Evolutionary conservation across 1,140 invertebrate species (phyloP), one percentile per base, ranked within the genome.

Genomic region (Bactericera cockerelli): DNA sequence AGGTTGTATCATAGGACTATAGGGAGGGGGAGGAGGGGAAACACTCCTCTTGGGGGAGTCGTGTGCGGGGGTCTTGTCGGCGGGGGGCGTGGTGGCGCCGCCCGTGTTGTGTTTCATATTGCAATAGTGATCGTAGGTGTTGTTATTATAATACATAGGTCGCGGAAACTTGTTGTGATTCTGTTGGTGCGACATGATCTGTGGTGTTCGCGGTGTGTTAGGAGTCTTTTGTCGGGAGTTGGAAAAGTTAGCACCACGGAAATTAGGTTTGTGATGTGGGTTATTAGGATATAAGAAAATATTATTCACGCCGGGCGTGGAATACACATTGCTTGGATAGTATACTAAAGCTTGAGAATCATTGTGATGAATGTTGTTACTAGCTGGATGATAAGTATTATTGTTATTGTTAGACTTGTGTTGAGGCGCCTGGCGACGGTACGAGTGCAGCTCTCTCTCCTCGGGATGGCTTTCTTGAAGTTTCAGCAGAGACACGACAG

Each of bases 281-380:
- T 49, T 6, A 49, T 16, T 49, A 49, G 42, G 42, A 49, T 19
- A 49, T n/a, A 19, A 10, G 22, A 4, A 49, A 4, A 10, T 49
- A n/a, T 4, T 49, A 8, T 16, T 22, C 8, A 8, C 22, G n/a
- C n/a, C 42, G 42, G 42, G 42, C 8, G 42, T 49, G 8, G 8
- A 6, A 22, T 49, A 49, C 42, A 49, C 19, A 49, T 49, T 49
- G 42, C 42, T 49, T n/a, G 42, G 42, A n/a, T 49, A 49, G 42
- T 49, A 49, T 8, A 49, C 19, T 49, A 49, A n/a, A 6, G n/a
- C 42, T 49, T 6, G 22, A n/a, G 42, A 49, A 4, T 49, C 42
- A 19, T 16, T 4, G 42, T 49, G 42, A 13, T 31, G 28, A 31
- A 6, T 31, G 22, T 49, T 49, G 42, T 49, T 49, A 8, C 19